These are phyloP conservation scores for Saturnia japonica DNA, from an alignment of 2,888 invertebrate species.

Conservation along the genomic window DNA sequence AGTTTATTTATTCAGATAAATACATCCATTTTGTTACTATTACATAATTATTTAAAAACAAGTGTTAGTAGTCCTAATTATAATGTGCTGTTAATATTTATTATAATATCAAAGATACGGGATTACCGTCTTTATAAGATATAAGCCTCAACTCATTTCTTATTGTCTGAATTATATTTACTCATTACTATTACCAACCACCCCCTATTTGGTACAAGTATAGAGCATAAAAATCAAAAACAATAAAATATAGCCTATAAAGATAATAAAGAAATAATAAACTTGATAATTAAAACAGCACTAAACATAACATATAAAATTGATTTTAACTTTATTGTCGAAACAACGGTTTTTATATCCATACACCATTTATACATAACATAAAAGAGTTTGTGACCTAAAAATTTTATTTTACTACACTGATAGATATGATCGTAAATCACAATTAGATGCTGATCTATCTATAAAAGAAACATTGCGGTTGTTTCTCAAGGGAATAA, in stretches of 20 bases:
- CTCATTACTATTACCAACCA: no score
- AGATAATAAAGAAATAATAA: neutral
- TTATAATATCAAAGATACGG: no score
- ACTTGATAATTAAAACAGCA: neutral
- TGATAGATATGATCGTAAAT: slow-evolving; percentile 1
- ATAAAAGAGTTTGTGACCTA: slow-evolving; percentile 7
- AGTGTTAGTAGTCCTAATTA: no score
- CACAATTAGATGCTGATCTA: slow-evolving; percentile 7
- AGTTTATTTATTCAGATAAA: no score
- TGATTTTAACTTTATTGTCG: neutral
- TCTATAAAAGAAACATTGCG: neutral
- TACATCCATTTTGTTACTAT: no score
- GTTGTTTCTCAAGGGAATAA: neutral
- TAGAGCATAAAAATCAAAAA: neutral
- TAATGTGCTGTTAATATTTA: no score
- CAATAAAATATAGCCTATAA: neutral
- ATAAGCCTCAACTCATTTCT: no score
- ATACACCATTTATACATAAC: neutral
- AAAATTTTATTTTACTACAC: slow-evolving; percentile 3
- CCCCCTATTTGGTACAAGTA: no score
- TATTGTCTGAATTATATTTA: no score
- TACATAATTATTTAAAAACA: no score
- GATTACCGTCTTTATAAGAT: no score
- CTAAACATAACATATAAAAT: neutral
- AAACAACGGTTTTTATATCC: slow-evolving; percentile 5